Conservation (phyloP, 2,113 vertebrate genomes). For the Martes martes region DNA sequence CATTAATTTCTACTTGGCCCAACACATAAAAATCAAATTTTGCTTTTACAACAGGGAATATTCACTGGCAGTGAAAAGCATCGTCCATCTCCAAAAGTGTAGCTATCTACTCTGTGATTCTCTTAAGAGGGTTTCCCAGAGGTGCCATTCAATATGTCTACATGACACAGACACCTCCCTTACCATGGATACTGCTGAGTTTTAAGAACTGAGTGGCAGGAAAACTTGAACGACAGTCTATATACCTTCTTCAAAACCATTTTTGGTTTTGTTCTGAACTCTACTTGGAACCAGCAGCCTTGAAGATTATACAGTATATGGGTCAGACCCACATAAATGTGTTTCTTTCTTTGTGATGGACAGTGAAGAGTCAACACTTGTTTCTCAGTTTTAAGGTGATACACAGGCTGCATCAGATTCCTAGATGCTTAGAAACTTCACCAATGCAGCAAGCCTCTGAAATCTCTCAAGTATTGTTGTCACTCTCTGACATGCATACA, state of each 20-base stretch:
- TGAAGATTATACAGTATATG: neutral
- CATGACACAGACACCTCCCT: neutral
- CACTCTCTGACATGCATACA: neutral
- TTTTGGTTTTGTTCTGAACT: neutral
- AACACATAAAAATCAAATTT: neutral
- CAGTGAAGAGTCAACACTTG: neutral
- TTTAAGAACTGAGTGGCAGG: neutral
- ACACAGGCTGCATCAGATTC: neutral
- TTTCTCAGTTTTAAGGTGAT: neutral
- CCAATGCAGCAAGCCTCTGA: neutral
- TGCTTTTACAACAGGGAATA: neutral
- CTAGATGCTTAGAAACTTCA: neutral
- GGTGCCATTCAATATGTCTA: neutral
- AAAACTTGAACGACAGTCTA: neutral
- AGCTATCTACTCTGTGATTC: neutral
- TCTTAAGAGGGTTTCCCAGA: neutral
- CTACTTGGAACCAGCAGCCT: neutral
- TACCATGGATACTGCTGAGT: neutral
- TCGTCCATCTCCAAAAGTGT: accelerated
- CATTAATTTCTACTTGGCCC: neutral
- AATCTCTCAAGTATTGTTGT: neutral
- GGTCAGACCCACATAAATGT: neutral
- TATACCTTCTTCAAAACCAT: neutral
- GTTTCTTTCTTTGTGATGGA: neutral
- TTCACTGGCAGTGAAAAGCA: neutral